Conservation (phyloP, 1,140 invertebrate genomes). For the Platyura marginata region DNA sequence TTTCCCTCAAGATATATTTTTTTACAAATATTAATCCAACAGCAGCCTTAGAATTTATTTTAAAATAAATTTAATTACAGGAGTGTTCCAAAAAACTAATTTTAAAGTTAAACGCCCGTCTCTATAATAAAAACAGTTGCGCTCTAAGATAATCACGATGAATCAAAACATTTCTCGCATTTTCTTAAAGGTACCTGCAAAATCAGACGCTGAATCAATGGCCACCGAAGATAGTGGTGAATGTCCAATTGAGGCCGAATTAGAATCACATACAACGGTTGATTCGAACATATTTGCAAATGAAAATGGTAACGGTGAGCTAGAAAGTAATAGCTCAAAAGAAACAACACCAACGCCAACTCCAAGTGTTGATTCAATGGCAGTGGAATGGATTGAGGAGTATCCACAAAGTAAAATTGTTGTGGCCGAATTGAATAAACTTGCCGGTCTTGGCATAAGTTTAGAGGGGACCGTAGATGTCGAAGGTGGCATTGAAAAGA, state of each 20-base stretch:
- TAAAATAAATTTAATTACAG: too few species aligned
- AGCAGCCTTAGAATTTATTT: too few species aligned
- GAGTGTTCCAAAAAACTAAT: too few species aligned
- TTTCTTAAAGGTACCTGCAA: slow-evolving; percentile 35
- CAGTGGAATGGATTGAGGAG: slow-evolving; percentile 45
- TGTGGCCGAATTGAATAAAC: slow-evolving; percentile 66
- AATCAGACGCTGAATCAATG: slow-evolving; percentile 31
- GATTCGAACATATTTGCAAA: slow-evolving; percentile 35
- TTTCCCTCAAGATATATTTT: too few species aligned
- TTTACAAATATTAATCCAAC: too few species aligned
- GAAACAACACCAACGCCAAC: slow-evolving; percentile 6
- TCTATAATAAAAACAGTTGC: too few species aligned
- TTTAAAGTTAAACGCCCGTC: too few species aligned
- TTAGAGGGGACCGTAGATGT: slow-evolving; percentile 85
- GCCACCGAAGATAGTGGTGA: slow-evolving; percentile 24
- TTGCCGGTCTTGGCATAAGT: slow-evolving; percentile 76
- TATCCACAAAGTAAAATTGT: slow-evolving; percentile 53
- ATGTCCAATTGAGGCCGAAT: slow-evolving; percentile 36
- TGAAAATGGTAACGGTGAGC: slow-evolving; percentile 11
- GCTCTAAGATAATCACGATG: neutral
- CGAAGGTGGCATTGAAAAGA: slow-evolving; percentile 60
- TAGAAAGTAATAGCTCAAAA: neutral
- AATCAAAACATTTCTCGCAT: neutral
- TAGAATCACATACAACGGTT: slow-evolving; percentile 41
- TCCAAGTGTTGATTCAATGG: slow-evolving; percentile 16